Evolutionary conservation across 30 jellyfish, hydroid and myxozoan genomes (phyloP).

Genomic region (Aurelia aurita): DNA sequence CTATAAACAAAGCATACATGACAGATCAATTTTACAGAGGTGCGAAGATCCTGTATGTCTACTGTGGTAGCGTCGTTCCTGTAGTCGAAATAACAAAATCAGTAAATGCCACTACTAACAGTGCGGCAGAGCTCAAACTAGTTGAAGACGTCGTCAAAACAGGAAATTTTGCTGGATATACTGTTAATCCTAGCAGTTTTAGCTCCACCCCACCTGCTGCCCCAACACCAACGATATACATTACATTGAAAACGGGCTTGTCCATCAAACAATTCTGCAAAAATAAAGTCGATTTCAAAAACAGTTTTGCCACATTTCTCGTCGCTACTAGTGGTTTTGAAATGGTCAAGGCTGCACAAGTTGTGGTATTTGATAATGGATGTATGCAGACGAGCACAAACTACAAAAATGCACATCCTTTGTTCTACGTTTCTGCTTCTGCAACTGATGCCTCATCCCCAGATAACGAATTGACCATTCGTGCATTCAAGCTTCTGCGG

Average conservation of each 20-base stretch:
- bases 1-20: conserved; percentile 37
- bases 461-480: conserved; percentile 51
- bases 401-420: conserved; percentile 9
- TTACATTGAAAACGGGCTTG: conserved; percentile 24
- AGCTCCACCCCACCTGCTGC: conserved; percentile 8
- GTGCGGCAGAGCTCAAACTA: conserved; percentile 16
- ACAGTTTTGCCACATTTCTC: conserved; percentile 13
- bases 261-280: conserved; percentile 46
- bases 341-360: conserved; percentile 12
- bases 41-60: conserved; percentile 23
- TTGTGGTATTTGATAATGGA: conserved; percentile 22
- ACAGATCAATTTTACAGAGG: conserved; percentile 33
- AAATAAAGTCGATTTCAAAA: conserved; percentile 17
- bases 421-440: conserved; percentile 25
- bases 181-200: conserved; percentile 3
- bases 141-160: background rate
- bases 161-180: conserved; percentile 12
- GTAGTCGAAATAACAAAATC: conserved; percentile 50
- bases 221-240: conserved; percentile 12
- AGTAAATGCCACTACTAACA: conserved; percentile 28
- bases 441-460: conserved; percentile 29
- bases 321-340: conserved; percentile 31
- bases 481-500: conserved; percentile 47
- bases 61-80: conserved; percentile 80
- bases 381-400: conserved; percentile 24